Conservation (phyloP, 2,797 vertebrate genomes). For the Microhierax caerulescens region DNA sequence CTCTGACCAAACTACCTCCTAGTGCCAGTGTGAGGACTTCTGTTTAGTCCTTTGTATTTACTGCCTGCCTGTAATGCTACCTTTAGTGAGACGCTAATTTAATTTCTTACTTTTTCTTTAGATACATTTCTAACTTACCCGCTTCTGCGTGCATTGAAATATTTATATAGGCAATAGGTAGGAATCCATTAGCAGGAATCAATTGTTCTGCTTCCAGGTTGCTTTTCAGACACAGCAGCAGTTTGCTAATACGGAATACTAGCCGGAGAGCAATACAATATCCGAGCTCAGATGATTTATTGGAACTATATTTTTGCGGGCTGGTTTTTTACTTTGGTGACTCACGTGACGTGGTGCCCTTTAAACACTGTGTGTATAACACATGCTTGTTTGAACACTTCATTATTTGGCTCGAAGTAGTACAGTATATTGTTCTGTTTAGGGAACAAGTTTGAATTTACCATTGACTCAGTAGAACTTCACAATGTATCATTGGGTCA, state of each 20-base stretch:
- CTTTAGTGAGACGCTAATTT: not conserved
- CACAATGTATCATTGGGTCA: constrained; percentile 84
- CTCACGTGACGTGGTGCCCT: not conserved
- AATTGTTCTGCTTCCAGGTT: not conserved
- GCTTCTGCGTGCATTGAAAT: not conserved
- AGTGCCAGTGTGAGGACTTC: not conserved
- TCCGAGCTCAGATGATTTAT: not conserved
- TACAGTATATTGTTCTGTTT: constrained; percentile 47
- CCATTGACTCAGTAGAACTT: constrained; percentile 85
- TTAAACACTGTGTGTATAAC: not conserved
- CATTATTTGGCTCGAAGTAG: constrained; percentile 12
- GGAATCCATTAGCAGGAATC: not conserved
- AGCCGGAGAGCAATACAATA: not conserved
- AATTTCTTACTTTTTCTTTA: not conserved
- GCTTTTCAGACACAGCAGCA: not conserved
- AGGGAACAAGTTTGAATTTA: constrained; percentile 85
- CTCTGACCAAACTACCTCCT: not conserved
- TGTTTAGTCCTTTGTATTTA: not conserved
- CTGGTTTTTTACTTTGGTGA: not conserved
- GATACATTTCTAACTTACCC: not conserved
- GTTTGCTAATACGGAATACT: not conserved
- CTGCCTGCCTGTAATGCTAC: not conserved
- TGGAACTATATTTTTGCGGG: not conserved
- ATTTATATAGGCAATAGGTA: not conserved
- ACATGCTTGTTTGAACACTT: not conserved